phyloP scores from a whole-genome alignment of 2,113 vertebrate species.

The Cynocephalus volans region DNA sequence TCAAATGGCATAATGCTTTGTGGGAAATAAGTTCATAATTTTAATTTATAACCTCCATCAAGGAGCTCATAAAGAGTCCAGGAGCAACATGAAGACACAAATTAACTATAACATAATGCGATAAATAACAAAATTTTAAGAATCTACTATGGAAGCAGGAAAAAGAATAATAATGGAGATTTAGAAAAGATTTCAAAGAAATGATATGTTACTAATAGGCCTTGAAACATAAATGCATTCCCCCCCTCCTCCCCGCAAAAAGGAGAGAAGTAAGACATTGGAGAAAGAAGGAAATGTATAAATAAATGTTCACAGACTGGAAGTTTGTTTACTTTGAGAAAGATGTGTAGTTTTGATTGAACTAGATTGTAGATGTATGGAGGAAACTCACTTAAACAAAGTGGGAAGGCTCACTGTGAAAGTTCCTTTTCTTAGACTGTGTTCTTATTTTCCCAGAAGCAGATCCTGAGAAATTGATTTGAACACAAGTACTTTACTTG shows the following conservation, averaged over 20 bases:
- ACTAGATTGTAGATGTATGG: neutral
- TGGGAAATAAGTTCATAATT: conserved; percentile 11
- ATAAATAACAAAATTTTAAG: neutral
- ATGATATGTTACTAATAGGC: neutral
- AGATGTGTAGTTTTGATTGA: neutral
- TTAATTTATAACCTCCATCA: neutral
- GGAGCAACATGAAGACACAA: neutral
- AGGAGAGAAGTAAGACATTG: neutral
- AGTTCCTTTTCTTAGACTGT: neutral
- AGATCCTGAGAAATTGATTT: neutral
- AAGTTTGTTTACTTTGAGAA: neutral
- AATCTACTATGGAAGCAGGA: neutral
- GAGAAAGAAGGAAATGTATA: neutral
- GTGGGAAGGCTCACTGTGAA: neutral
- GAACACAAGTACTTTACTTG: neutral
- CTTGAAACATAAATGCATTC: neutral
- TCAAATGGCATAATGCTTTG: neutral
- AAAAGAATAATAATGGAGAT: neutral
- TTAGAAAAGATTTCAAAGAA: conserved; percentile 21
- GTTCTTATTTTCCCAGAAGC: neutral
- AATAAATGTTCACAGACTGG: neutral
- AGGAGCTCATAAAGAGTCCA: neutral
- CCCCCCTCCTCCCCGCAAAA: neutral
- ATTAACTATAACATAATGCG: neutral
- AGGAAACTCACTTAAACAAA: neutral